phyloP scores from a whole-genome alignment of 2,888 invertebrate species.

The Lamproptera curius region DNA sequence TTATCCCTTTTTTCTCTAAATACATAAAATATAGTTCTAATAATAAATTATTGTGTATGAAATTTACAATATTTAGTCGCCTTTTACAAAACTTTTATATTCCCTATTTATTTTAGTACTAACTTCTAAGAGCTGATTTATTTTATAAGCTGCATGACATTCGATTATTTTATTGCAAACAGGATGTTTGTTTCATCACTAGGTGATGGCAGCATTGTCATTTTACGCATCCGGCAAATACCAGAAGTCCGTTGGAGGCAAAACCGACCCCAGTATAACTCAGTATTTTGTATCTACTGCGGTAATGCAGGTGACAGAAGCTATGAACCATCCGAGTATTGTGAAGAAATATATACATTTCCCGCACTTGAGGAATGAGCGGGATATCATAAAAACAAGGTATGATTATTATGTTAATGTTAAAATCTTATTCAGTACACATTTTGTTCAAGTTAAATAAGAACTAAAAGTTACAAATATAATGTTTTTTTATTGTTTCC shows the following conservation, averaged over 20 bases:
- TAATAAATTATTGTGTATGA: no score
- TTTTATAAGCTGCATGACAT: no score
- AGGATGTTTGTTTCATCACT: constrained; percentile 21
- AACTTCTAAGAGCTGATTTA: no score
- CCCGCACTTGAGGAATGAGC: constrained; percentile 59
- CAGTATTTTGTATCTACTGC: constrained; percentile 64
- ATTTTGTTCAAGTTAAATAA: no score
- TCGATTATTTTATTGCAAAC: constrained; percentile 1
- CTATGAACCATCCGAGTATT: constrained; percentile 58
- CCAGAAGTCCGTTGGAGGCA: constrained; percentile 58
- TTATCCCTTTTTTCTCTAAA: no score
- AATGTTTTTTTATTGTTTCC: no score
- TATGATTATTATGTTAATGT: no score
- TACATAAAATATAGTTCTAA: no score
- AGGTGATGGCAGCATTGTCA: constrained; percentile 64
- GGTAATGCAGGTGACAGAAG: constrained; percentile 61
- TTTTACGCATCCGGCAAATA: constrained; percentile 66
- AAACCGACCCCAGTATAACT: constrained; percentile 56
- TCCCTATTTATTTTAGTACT: no score
- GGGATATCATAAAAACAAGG: constrained; percentile 62
- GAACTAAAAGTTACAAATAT: not conserved
- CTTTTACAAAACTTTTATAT: no score
- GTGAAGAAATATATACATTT: constrained; percentile 69
- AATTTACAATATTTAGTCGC: no score
- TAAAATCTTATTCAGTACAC: no score